Conservation (phyloP, 2,797 vertebrate genomes). For the Rhinella marina region DNA sequence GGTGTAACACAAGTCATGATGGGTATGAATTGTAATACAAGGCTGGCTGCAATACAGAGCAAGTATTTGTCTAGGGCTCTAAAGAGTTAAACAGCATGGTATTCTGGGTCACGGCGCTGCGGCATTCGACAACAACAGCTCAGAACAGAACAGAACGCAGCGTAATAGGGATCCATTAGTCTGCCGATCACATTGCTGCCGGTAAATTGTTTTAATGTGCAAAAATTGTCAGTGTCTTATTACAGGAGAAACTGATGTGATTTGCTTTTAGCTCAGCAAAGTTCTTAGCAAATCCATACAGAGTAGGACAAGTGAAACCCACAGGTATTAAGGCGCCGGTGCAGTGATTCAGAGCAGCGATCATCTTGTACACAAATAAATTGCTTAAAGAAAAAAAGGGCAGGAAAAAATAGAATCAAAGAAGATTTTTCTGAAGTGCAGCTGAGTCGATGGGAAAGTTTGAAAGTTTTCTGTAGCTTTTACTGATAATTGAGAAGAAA, state of each 20-base stretch:
- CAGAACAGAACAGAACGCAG: conserved; percentile 38
- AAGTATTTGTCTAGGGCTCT: background rate
- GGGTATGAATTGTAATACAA: no score
- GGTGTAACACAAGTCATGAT: no score
- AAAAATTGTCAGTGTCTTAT: conserved; percentile 56
- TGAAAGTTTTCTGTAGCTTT: background rate
- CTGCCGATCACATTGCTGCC: conserved; percentile 42
- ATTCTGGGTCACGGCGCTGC: background rate
- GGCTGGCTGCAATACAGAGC: no score
- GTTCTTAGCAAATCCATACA: conserved; percentile 45
- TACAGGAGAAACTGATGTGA: conserved; percentile 48
- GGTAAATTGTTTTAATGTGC: conserved; percentile 58
- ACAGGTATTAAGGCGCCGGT: conserved; percentile 41
- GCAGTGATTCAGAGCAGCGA: conserved; percentile 16
- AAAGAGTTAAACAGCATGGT: conserved; percentile 15
- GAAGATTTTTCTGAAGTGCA: background rate
- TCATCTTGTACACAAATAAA: conserved; percentile 47
- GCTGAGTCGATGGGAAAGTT: background rate
- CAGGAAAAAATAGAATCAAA: background rate
- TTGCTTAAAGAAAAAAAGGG: background rate
- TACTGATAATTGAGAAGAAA: background rate
- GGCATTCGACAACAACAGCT: conserved; percentile 19
- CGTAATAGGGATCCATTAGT: conserved; percentile 54
- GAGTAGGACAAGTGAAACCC: conserved; percentile 42
- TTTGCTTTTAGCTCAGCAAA: conserved; percentile 57